phyloP scores from a whole-genome alignment of 2,113 vertebrate species.

The Rhombomys opimus region DNA sequence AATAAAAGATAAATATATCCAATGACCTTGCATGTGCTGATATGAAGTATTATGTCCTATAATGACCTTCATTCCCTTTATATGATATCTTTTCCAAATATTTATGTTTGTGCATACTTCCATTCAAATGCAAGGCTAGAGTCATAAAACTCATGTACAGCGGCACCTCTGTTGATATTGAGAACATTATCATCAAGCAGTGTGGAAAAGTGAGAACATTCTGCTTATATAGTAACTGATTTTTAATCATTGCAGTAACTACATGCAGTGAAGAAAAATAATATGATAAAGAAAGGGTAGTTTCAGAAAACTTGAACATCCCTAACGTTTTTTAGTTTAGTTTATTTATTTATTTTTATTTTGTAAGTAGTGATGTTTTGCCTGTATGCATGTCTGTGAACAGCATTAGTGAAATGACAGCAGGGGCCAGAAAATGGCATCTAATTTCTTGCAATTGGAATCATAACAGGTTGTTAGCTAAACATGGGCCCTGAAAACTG shows the following conservation, averaged over 20 bases:
- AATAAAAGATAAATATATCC: neutral
- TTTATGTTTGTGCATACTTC: neutral
- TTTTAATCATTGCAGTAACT: neutral
- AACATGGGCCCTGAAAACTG: neutral
- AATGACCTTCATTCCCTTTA: neutral
- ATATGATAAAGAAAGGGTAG: neutral
- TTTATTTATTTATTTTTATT: too few species aligned
- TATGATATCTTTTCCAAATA: neutral
- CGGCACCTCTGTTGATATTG: neutral
- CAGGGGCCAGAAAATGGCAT: neutral
- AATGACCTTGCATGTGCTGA: neutral
- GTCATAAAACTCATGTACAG: rapidly evolving
- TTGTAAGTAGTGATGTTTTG: neutral
- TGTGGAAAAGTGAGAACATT: neutral
- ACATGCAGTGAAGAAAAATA: neutral
- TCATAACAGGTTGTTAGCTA: neutral
- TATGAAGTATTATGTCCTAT: too few species aligned
- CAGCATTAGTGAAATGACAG: neutral
- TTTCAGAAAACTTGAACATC: neutral
- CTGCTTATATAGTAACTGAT: neutral
- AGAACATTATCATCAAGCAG: neutral
- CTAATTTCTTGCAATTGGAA: neutral
- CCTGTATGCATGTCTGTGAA: neutral
- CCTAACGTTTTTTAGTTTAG: too few species aligned
- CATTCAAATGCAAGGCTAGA: rapidly evolving